These are phyloP conservation scores for Daktulosphaira vitifoliae DNA, from an alignment of 1,140 invertebrate genomes.

Conservation along the genomic window DNA sequence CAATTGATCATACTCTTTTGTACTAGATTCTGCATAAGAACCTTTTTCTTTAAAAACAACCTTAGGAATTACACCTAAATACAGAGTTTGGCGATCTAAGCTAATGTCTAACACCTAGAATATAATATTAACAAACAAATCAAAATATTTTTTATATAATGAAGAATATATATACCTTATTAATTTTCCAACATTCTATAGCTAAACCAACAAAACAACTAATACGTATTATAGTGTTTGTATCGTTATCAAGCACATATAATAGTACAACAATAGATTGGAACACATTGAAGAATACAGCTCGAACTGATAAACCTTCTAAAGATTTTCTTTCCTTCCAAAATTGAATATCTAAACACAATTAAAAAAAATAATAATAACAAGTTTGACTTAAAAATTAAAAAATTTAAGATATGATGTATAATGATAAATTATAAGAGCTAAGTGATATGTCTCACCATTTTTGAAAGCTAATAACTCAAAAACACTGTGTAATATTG, in stretches of 20 bases:
- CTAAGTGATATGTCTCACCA: conserved; percentile 49
- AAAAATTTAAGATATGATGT: neutral
- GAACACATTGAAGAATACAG: conserved; percentile 99
- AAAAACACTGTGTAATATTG: conserved; percentile 93
- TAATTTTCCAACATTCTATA: conserved; percentile 99
- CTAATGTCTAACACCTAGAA: conserved; percentile 64
- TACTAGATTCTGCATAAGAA: conserved; percentile 91
- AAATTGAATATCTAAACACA: conserved; percentile 87
- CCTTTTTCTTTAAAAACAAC: conserved; percentile 85
- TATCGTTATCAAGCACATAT: conserved; percentile 97
- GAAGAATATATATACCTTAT: conserved; percentile 60
- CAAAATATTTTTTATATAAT: neutral
- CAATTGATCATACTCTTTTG: conserved; percentile 87
- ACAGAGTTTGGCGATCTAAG: conserved; percentile 61
- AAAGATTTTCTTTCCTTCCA: conserved; percentile 96
- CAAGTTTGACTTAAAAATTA: neutral
- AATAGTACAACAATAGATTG: conserved; percentile 90
- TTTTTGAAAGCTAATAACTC: conserved; percentile 99
- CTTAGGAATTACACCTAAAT: conserved; percentile 71
- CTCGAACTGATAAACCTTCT: conserved; percentile 93
- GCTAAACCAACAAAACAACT: conserved; percentile 85
- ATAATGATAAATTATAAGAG: too few species aligned
- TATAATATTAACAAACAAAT: conserved; percentile 27
- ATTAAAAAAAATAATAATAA: neutral
- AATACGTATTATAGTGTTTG: conserved; percentile 89